A percentile compares a stretch with the other conserved stretches of the same genome.
phyloP scores from a whole-genome alignment of 2,113 vertebrate species.

The Thalassoma bifasciatum region DNA sequence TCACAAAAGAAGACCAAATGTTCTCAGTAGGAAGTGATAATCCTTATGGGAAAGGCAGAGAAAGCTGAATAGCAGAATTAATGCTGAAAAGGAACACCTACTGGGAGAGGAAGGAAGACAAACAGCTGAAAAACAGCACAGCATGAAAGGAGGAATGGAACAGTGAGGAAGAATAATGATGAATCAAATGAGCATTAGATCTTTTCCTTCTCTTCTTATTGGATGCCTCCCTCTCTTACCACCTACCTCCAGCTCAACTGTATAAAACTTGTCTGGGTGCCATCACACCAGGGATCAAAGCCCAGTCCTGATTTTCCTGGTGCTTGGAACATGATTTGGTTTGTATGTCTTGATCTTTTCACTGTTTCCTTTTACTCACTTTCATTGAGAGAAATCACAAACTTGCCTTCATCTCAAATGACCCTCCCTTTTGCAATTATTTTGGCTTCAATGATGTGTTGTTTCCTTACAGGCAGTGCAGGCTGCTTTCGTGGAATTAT shows the following conservation, averaged over 20 bases:
- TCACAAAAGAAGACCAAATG: slow-evolving; percentile 13
- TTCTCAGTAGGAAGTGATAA: slow-evolving; percentile 24
- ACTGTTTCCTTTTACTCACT: not conserved
- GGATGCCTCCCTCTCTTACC: slow-evolving; percentile 26
- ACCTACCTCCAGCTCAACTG: slow-evolving; percentile 28
- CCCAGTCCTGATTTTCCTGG: not conserved
- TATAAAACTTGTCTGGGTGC: slow-evolving; percentile 15
- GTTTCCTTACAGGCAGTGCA: not conserved
- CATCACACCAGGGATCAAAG: slow-evolving; percentile 39
- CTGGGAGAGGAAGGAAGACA: slow-evolving; percentile 24
- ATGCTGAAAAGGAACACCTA: slow-evolving; percentile 15
- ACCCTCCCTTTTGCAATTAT: not conserved
- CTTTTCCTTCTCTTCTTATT: slow-evolving; percentile 14
- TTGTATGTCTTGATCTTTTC: slow-evolving; percentile 9
- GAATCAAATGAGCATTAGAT: slow-evolving; percentile 31
- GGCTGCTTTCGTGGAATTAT: not conserved
- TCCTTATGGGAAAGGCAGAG: not conserved
- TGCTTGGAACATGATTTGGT: slow-evolving; percentile 19
- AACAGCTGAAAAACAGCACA: slow-evolving; percentile 24
- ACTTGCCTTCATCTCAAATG: not conserved
- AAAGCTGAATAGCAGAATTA: slow-evolving; percentile 45
- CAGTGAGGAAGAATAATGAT: not conserved
- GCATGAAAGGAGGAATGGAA: slow-evolving; percentile 13
- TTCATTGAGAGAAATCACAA: not conserved
- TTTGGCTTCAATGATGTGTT: not conserved